Conservation (phyloP, 1,140 invertebrate species). For the Procambarus clarkii region DNA sequence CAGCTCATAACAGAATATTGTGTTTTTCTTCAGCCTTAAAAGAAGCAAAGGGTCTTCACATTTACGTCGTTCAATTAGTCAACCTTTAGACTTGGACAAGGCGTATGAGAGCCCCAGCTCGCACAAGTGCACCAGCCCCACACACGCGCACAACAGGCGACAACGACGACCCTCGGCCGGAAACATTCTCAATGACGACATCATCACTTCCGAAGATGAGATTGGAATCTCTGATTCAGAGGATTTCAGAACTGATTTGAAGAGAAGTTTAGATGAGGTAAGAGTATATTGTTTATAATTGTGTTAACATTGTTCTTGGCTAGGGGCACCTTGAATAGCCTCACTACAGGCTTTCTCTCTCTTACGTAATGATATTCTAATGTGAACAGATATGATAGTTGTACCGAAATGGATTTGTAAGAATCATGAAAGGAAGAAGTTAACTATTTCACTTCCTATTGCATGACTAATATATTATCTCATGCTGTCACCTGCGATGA, state of each 20-base stretch:
- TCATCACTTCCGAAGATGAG: slow-evolving; percentile 80
- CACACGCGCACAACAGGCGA: slow-evolving; percentile 30
- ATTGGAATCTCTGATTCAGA: slow-evolving; percentile 67
- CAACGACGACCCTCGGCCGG: slow-evolving; percentile 74
- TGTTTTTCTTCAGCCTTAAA: slow-evolving; percentile 73
- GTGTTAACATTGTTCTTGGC: too few relatives aligned
- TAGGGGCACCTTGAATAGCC: too few relatives aligned
- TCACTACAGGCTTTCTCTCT: too few relatives aligned
- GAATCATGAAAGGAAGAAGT: too few relatives aligned
- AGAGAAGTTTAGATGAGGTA: slow-evolving; percentile 65
- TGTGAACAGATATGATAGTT: too few relatives aligned
- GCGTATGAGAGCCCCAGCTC: slow-evolving; percentile 47
- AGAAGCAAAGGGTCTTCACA: slow-evolving; percentile 79
- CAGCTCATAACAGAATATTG: too few relatives aligned
- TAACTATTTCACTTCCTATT: too few relatives aligned
- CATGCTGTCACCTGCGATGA: too few relatives aligned
- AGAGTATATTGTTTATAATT: not conserved
- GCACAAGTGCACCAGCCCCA: slow-evolving; percentile 32
- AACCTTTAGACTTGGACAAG: slow-evolving; percentile 83
- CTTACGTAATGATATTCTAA: too few relatives aligned
- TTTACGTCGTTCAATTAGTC: slow-evolving; percentile 83
- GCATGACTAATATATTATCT: too few relatives aligned
- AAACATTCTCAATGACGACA: slow-evolving; percentile 79
- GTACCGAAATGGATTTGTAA: too few relatives aligned
- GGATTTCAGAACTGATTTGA: slow-evolving; percentile 56